Base-by-base conservation (phyloP, 2,888 invertebrate genomes). In the Unio delphinus region DNA sequence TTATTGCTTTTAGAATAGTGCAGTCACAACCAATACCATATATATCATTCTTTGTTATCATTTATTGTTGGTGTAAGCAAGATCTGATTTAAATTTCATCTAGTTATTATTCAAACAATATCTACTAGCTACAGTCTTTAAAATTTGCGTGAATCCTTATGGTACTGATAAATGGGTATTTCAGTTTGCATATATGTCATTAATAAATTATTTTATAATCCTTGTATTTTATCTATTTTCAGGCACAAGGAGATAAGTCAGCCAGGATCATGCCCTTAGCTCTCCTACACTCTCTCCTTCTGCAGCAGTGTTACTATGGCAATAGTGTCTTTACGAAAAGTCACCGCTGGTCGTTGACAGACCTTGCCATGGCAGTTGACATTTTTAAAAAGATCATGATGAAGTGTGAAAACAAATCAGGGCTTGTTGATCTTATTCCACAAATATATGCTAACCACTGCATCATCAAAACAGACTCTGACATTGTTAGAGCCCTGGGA, bases 231-330 rank as follows among this genome's bases (percentile, higher is more conserved):
- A 34, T 58, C 58, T 26, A 59, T 59, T 23, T 64, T 20, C 68
- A 77, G 77, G 64, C 68, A 54, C 34, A 63, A 20, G 61, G 54
- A 45, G 77, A 76, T 17, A 78, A 71, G 64, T 74, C 65, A 58
- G 65, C 70, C 34, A 74, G 79, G 34, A 79, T 81, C 64, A 84
- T 85, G 84, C 84, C 85, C 6, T 72, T 88, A 67, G 84, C 87
- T 11, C 71, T 88, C 45, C 76, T 87, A 17, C 86, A 88, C 72
- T 80, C 87, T 7, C 68, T 87, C 1, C 73, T 88, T 61, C 70
- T 85, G 11, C 86, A 87, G 64, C 85, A 86, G 34, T 85, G 82
- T 69, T 83, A 81, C 75, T 87, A 83, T 78, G 84, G 84, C 23
- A 76, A 74, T 61, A 77, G 80, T 26, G 82, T 85, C 23, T 87